A percentile compares a stretch with the other conserved stretches of the same genome.
These are phyloP conservation scores for Malthinus flaveolus DNA, from an alignment of 2,888 invertebrate species.

Conservation along the genomic window DNA sequence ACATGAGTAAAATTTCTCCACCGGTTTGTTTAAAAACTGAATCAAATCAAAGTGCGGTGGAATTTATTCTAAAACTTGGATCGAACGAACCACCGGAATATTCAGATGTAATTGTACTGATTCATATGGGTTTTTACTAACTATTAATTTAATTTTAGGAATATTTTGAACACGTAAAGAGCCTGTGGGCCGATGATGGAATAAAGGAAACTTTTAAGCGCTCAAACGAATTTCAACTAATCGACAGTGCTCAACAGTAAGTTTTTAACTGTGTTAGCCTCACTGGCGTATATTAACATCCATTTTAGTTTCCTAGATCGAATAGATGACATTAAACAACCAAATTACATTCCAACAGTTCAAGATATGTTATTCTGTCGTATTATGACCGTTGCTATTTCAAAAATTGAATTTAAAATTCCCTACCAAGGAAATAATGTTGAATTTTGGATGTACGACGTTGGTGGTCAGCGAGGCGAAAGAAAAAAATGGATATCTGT, in stretches of 20 bases:
- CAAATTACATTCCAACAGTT: constrained; percentile 71
- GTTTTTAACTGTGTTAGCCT: constrained; percentile 45
- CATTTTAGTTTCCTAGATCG: constrained; percentile 73
- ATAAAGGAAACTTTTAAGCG: constrained; percentile 70
- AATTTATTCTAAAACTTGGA: constrained; percentile 60
- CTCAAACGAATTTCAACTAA: constrained; percentile 77
- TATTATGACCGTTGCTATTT: constrained; percentile 72
- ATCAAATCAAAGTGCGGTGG: constrained; percentile 54
- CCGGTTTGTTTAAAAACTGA: constrained; percentile 58
- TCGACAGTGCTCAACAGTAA: constrained; percentile 84
- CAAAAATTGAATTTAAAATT: constrained; percentile 74
- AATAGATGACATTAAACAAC: constrained; percentile 65
- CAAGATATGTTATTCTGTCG: constrained; percentile 79
- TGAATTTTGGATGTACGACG: constrained; percentile 81
- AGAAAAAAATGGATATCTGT: constrained; percentile 82
- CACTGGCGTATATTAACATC: background rate
- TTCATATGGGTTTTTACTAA: background rate
- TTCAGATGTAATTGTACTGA: constrained; percentile 56
- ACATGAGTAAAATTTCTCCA: constrained; percentile 58
- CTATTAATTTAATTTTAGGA: constrained; percentile 58
- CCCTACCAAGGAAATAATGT: constrained; percentile 72
- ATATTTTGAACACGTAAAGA: constrained; percentile 70
- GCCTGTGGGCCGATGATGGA: constrained; percentile 71
- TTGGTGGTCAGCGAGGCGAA: constrained; percentile 82
- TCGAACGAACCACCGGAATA: constrained; percentile 59